Conservation (phyloP, 2,113 vertebrate genomes). For the Uria aalge region DNA sequence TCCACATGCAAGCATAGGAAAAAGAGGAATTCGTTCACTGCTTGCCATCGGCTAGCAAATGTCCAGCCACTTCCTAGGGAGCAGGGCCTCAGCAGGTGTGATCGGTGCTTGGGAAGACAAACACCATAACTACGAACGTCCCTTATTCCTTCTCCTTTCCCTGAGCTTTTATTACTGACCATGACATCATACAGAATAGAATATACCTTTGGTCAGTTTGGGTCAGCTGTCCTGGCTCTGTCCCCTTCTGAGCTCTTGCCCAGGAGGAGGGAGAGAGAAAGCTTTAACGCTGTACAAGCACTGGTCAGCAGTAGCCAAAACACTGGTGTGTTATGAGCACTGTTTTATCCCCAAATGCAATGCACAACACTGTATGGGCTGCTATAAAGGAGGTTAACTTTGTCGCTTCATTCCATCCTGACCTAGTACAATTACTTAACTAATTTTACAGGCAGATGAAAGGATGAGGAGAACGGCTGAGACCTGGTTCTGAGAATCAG, state of each 20-base stretch:
- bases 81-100: neutral
- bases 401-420: neutral
- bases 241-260: neutral
- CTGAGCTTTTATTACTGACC: neutral
- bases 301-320: neutral
- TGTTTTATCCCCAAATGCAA: neutral
- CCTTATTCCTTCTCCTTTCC: neutral
- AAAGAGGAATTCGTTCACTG: neutral
- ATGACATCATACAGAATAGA: neutral
- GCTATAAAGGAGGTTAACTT: neutral
- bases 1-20: neutral
- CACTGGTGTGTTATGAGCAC: neutral
- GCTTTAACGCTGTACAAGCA: neutral
- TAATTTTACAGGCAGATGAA: neutral
- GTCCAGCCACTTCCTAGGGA: neutral
- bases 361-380: neutral
- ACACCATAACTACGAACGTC: neutral
- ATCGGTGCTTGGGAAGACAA: neutral
- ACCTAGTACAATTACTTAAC: neutral
- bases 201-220: neutral
- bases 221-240: neutral
- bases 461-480: neutral
- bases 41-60: fast-evolving
- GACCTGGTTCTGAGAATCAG: neutral
- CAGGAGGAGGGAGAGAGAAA: neutral